Evolutionary conservation across 2,888 invertebrate species (phyloP).

Genomic region (Cerceris rybyensis): DNA sequence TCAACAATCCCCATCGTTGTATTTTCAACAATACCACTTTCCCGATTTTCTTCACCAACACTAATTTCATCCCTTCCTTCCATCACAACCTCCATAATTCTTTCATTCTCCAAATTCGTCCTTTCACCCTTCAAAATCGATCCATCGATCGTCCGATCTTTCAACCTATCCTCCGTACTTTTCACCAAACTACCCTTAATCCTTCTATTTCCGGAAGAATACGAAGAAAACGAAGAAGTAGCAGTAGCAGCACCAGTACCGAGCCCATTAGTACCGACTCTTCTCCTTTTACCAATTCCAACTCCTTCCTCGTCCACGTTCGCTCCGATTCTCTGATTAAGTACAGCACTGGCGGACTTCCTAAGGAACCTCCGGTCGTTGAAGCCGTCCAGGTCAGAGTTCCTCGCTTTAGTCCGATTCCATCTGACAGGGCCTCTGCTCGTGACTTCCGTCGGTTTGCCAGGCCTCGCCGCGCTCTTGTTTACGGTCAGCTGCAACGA

Average conservation of each 20-base stretch:
- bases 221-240: no score
- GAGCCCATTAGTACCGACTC: conserved; percentile 45
- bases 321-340: conserved; percentile 68
- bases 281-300: conserved; percentile 40
- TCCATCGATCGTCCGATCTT: conserved; percentile 2
- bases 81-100: conserved; percentile 15
- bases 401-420: conserved; percentile 62
- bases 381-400: conserved; percentile 50
- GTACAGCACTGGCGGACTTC: conserved; percentile 73
- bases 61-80: conserved; percentile 17
- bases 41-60: conserved; percentile 11
- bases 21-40: conserved; percentile 19
- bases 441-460: conserved; percentile 60
- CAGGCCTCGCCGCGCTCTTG: conserved; percentile 46
- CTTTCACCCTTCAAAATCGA: conserved; percentile 17
- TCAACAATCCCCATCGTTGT: conserved; percentile 7
- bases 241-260: background rate
- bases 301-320: conserved; percentile 36
- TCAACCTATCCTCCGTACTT: conserved; percentile 7
- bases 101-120: conserved; percentile 6
- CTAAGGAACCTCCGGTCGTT: conserved; percentile 63
- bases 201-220: conserved; percentile 18
- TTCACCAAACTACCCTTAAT: conserved; percentile 34
- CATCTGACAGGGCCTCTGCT: conserved; percentile 67
- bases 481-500: conserved; percentile 54